These are phyloP conservation scores for Lepisosteus oculatus DNA, from an alignment of 2,113 vertebrate genomes.

Conservation along the genomic window DNA sequence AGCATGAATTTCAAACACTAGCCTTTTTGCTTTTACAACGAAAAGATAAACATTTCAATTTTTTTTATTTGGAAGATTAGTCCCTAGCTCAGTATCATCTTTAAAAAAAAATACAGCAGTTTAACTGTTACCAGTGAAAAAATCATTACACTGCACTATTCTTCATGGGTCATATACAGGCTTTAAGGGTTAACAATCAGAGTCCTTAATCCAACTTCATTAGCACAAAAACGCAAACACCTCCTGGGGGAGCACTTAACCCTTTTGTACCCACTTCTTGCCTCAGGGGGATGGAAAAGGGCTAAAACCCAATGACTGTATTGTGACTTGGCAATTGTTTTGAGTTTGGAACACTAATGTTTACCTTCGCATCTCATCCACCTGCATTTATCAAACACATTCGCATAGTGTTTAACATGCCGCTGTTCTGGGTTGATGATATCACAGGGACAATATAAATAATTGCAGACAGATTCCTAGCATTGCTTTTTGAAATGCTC, in stretches of 20 bases:
- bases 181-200: background rate
- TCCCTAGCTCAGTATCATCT: background rate
- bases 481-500: too few relatives aligned
- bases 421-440: too few relatives aligned
- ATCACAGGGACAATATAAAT: too few relatives aligned
- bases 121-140: background rate
- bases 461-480: too few relatives aligned
- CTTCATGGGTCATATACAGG: background rate
- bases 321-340: constrained; percentile 2
- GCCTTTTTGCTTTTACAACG: background rate
- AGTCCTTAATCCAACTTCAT: constrained; percentile 2
- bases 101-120: background rate
- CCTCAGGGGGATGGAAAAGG: background rate
- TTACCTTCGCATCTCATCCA: background rate
- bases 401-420: too few relatives aligned
- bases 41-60: background rate
- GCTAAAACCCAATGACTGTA: constrained; percentile 5
- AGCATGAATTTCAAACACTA: background rate
- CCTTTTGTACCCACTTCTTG: background rate
- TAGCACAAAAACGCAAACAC: background rate
- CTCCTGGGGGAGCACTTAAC: constrained; percentile 4
- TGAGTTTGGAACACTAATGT: constrained; percentile 6
- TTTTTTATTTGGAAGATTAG: background rate
- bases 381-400: too few relatives aligned
- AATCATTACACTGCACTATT: background rate